Percentiles rank a stretch among this genome's conserved stretches.
Evolutionary conservation across 2,797 vertebrate genomes (phyloP).

Genomic region (Spondyliosoma cantharus): DNA sequence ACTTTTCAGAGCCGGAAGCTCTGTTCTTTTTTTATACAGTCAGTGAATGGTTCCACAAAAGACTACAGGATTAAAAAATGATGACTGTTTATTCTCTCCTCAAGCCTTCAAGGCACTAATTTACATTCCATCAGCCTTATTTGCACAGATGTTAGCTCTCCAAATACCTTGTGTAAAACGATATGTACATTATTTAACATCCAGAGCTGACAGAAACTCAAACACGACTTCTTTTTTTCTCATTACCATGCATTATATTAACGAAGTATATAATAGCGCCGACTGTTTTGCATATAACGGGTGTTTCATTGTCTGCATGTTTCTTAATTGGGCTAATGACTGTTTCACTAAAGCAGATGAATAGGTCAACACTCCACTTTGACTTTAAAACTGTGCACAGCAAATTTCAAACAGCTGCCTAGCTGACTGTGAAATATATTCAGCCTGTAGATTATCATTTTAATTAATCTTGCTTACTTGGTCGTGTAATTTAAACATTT

Average conservation of each 20-base stretch:
- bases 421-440: conserved; percentile 82
- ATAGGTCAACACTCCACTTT: conserved; percentile 73
- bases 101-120: conserved; percentile 33
- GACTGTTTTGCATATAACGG: conserved; percentile 57
- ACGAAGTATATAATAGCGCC: conserved; percentile 46
- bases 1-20: too few species aligned
- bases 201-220: conserved; percentile 46
- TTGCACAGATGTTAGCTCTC: conserved; percentile 31
- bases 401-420: conserved; percentile 75
- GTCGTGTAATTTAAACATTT: conserved; percentile 89
- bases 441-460: conserved; percentile 85
- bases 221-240: conserved; percentile 31
- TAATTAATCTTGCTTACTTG: conserved; percentile 90
- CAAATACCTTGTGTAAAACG: conserved; percentile 44
- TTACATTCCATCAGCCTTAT: conserved; percentile 37
- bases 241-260: conserved; percentile 62
- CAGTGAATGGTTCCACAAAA: background rate
- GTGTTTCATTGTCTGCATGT: conserved; percentile 55
- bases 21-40: too few species aligned
- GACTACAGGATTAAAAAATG: conserved; percentile 22
- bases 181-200: conserved; percentile 53
- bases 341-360: conserved; percentile 68
- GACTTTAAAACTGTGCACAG: conserved; percentile 74
- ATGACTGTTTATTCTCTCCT: conserved; percentile 21
- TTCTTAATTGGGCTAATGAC: conserved; percentile 77